A percentile compares a stretch with the other conserved stretches of the same genome.
These are phyloP conservation scores for Pangasius macronema DNA, from an alignment of 2,797 vertebrate genomes.

Conservation along the genomic window DNA sequence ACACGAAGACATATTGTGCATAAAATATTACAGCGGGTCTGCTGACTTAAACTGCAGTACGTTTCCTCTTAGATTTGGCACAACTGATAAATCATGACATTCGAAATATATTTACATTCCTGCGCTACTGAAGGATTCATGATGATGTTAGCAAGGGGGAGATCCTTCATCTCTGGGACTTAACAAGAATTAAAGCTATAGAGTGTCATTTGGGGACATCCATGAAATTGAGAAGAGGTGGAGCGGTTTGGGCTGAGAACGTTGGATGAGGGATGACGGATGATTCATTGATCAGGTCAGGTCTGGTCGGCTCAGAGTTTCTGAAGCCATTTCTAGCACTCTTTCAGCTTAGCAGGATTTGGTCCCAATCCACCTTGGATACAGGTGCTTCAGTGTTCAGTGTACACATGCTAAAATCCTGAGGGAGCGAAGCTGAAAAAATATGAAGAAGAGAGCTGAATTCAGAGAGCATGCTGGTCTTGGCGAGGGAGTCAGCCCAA, in stretches of 20 bases:
- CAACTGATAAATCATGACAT: neutral
- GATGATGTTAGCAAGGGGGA: neutral
- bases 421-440: conserved; percentile 19
- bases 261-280: neutral
- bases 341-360: neutral
- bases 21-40: neutral
- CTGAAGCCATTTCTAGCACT: neutral
- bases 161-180: neutral
- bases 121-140: neutral
- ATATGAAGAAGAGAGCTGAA: conserved; percentile 6
- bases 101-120: neutral
- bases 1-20: neutral
- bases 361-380: neutral
- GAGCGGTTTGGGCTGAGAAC: neutral
- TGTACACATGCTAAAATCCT: neutral
- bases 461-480: conserved; percentile 19
- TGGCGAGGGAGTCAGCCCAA: conserved; percentile 12
- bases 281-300: neutral
- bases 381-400: conserved; percentile 19
- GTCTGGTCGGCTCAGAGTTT: neutral
- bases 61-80: neutral
- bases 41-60: neutral
- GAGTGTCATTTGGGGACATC: neutral
- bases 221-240: neutral
- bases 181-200: neutral